Base-by-base conservation (phyloP, 2,888 invertebrate genomes). In the Antheraea assamensis region DNA sequence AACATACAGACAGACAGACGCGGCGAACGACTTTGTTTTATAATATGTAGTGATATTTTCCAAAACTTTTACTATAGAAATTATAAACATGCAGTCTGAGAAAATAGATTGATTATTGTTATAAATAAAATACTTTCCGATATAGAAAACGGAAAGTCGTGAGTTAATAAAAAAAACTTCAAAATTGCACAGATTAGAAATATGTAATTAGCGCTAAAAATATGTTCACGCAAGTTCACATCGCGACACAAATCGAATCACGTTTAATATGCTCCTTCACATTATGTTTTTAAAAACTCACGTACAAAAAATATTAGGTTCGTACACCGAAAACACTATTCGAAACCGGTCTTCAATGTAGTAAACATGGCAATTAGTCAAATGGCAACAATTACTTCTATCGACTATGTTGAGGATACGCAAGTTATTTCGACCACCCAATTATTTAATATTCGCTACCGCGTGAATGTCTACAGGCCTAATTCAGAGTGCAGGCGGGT, bases 291-390 rank as follows among this genome's bases (percentile, higher is more conserved):
- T 64, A 30, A 27, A 64, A 2, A 5, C 24, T 24, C 58, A 7
- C 24, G 24, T 24, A 58, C 58, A 58, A 58, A 24, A 58, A 58
- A 58, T 13, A 58, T 24, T 58, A 30, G 27, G 4, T 58, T 24
- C 61, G 30, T 64, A 68, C 2, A 68, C 68, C n/a, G 21, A n/a
- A 21, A 35, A 35, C 31, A 42, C 30, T 35, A 68, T 5, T 68
- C 21, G 17, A 31, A 21, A 68, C 68, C 35, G 68, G 68, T 68
- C 21, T n/a, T 68, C n/a, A 35, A 35, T n/a, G 68, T 68, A 35
- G 35, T 21, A 68, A 68, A 68, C 68, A 68, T n/a, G 35, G 13
- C 68, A 35, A 68, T 68, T 68, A 68, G 10, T 3, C 35, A 35
- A 68, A 68, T 35, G 21, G 35, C 21, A 68, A 68, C 19, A 35